Base-by-base conservation (phyloP, 2,797 vertebrate genomes). In the Esox lucius region DNA sequence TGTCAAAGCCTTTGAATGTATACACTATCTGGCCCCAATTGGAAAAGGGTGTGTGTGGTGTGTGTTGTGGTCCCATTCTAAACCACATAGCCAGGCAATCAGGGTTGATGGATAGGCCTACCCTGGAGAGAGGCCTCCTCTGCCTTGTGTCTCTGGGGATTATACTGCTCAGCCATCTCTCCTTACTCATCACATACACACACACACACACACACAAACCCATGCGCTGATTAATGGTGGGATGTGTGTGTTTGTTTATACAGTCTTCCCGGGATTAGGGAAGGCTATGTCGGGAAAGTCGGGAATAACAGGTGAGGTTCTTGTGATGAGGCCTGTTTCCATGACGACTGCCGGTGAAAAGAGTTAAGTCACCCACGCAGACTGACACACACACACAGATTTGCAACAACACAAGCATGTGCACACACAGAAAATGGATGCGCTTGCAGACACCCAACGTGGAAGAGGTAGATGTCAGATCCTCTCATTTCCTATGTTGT, bases 271-370 rank as follows among this genome's bases (percentile, higher is more conserved):
- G 28, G 84, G 81, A 86, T 90, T 83, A 87, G 68, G 68, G 78
- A 75, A 39, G 73, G 83, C 77, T 82, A 71, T 83, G 69, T 42
- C 3, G 51, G 77, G 83, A 84, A 82, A 78, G 81, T 78, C 79
- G 77, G 83, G 80, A 83, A 85, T 70, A 87, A 78, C 86, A 86
- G 86, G 85, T 87, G 81, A 90, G 80, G 77, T 66, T 75, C 48
- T 0, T 39, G n/a, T 24, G 65, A 78, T 68, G 64, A 72, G n/a
- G 70, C 62, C 68, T 80, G 80, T 81, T 80, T 86, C 73, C 74
- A 2, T 87, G 80, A 83, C 56, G 24, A 61, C 65, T 70, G 68
- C 68, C 70, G 62, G 17, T 74, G 70, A 15, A 17, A 31, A 39
- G 70, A 24, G n/a, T 33, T 70, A 72, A 71, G 24, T 59, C 9